Percentiles rank a stretch among this genome's conserved stretches.
Conservation (phyloP, 2,797 vertebrate species). For the Bovichtus diacanthus region DNA sequence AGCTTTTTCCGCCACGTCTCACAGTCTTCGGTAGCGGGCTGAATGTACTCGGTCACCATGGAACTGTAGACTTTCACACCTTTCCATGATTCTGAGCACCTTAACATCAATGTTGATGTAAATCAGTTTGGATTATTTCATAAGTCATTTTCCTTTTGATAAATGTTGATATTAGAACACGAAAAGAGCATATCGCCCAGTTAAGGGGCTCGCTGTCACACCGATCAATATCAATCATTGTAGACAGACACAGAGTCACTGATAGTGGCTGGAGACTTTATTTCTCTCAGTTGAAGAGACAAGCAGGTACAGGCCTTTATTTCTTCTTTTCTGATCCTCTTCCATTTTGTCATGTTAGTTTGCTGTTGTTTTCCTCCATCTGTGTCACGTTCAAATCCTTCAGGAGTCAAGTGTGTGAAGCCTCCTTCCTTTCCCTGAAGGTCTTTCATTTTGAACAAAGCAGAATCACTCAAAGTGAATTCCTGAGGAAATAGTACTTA, state of each 20-base stretch:
- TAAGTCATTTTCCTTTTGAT: neutral
- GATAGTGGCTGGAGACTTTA: neutral
- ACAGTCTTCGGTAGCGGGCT: neutral
- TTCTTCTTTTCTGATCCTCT: neutral
- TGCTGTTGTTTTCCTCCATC: neutral
- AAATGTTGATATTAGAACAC: neutral
- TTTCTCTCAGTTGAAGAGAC: neutral
- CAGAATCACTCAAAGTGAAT: neutral
- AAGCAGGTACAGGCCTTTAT: neutral
- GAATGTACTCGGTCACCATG: neutral
- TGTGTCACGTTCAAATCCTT: neutral
- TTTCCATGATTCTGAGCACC: neutral
- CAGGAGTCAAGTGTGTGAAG: neutral
- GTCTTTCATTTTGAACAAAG: constrained; percentile 7
- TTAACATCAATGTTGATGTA: neutral
- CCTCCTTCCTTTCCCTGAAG: neutral
- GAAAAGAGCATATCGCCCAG: too few species aligned
- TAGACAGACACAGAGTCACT: neutral
- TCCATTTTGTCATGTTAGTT: neutral
- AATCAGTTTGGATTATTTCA: neutral
- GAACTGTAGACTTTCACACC: neutral
- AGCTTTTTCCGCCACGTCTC: neutral
- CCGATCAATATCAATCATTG: neutral
- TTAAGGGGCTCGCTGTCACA: too few species aligned
- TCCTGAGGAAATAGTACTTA: too few species aligned